phyloP scores from a whole-genome alignment of 2,888 invertebrate genomes.

The Erebia palarica region DNA sequence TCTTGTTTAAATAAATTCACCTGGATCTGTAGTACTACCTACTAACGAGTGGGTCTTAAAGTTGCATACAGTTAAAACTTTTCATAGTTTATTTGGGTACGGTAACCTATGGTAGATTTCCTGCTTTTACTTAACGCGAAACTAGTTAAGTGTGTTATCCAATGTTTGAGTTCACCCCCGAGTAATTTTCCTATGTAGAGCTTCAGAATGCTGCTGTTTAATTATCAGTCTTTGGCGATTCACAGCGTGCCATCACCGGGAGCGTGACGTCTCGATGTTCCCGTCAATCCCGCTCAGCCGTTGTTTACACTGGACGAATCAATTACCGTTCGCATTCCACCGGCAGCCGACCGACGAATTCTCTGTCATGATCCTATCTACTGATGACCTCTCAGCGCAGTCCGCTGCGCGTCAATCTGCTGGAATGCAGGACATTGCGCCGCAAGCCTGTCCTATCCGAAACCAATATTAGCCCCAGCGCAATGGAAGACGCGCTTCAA shows the following conservation, averaged over 20 bases:
- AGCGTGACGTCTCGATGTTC: conserved; percentile 66
- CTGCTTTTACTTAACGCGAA: background rate
- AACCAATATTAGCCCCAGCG: conserved; percentile 63
- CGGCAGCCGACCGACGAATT: conserved; percentile 74
- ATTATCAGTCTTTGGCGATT: conserved; percentile 15
- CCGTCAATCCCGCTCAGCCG: conserved; percentile 69
- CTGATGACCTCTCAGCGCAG: conserved; percentile 61
- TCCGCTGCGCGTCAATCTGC: conserved; percentile 56
- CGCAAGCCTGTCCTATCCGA: conserved; percentile 51
- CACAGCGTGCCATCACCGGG: conserved; percentile 37
- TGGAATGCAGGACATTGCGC: conserved; percentile 68
- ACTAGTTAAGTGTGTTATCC: background rate
- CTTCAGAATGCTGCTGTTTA: background rate
- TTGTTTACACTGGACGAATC: conserved; percentile 81
- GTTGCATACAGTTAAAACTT: too few relatives aligned
- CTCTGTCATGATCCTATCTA: conserved; percentile 76
- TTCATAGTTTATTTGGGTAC: too few relatives aligned
- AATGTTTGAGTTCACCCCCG: background rate
- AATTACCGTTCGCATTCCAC: conserved; percentile 78
- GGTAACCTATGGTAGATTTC: too few relatives aligned
- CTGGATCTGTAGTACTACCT: too few relatives aligned
- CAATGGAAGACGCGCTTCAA: conserved; percentile 71
- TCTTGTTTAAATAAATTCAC: background rate
- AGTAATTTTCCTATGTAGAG: background rate
- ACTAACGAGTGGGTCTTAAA: too few relatives aligned